A percentile compares a stretch with the other conserved stretches of the same genome.
phyloP scores from a whole-genome alignment of 64 coral and sea anemone genomes.

The Porites australiensis region DNA sequence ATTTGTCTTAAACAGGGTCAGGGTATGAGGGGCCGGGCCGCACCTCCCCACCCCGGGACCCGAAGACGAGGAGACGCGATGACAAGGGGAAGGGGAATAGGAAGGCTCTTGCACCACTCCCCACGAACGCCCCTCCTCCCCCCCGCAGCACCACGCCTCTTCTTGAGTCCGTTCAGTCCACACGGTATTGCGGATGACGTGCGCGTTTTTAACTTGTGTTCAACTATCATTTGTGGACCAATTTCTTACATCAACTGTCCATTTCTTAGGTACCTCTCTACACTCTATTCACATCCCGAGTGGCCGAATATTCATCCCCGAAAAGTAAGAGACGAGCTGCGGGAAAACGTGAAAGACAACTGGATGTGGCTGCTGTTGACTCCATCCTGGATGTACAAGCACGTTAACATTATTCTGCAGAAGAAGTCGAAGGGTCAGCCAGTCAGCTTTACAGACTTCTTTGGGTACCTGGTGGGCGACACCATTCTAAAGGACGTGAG shows the following conservation, averaged over 20 bases:
- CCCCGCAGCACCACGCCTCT: too few relatives aligned
- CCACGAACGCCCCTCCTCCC: too few relatives aligned
- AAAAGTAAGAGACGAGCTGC: conserved; percentile 42
- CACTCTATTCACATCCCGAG: conserved; percentile 73
- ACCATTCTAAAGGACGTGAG: conserved; percentile 76
- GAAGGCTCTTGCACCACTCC: too few relatives aligned
- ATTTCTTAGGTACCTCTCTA: conserved; percentile 68
- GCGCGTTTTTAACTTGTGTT: too few relatives aligned
- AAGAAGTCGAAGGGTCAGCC: conserved; percentile 60
- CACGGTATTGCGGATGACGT: too few relatives aligned
- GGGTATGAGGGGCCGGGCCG: too few relatives aligned
- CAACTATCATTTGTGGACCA: too few relatives aligned
- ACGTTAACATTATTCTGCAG: conserved; percentile 27
- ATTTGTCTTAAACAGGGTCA: too few relatives aligned
- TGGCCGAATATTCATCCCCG: conserved; percentile 61
- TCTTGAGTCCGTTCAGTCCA: too few relatives aligned
- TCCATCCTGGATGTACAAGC: conserved; percentile 72
- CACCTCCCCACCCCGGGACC: too few relatives aligned
- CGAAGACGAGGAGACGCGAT: too few relatives aligned
- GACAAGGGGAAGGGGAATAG: too few relatives aligned
- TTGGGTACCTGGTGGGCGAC: conserved; percentile 67
- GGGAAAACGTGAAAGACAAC: conserved; percentile 61
- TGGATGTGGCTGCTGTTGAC: conserved; percentile 43
- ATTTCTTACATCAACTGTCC: neutral
- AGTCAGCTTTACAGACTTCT: conserved; percentile 60